Conservation (phyloP, 2,797 vertebrate species). For the Notamacropus eugenii region DNA sequence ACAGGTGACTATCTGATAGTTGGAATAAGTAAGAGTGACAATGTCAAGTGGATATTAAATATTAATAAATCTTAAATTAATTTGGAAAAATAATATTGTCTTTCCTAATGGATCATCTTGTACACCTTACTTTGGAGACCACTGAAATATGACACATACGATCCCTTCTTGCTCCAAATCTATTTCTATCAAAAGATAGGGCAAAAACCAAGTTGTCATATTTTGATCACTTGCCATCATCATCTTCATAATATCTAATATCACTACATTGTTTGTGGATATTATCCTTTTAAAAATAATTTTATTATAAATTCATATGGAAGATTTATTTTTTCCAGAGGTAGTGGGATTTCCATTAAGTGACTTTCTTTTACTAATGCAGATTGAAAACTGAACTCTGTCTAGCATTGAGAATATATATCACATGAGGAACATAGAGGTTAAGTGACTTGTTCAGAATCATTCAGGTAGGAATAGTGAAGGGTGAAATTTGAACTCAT, state of each 20-base stretch:
- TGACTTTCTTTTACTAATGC: not conserved
- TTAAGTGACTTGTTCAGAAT: not conserved
- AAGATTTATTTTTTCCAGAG: not conserved
- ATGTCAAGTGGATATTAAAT: not conserved
- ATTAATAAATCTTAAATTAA: not conserved
- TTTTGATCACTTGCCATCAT: slow-evolving; percentile 18
- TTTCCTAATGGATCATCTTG: not conserved
- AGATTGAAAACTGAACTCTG: not conserved
- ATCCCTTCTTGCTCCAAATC: not conserved
- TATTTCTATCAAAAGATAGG: slow-evolving; percentile 16
- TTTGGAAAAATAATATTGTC: not conserved
- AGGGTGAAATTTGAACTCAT: not conserved
- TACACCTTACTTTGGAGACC: not conserved
- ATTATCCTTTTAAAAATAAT: not conserved
- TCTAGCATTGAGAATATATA: not conserved
- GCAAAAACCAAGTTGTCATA: slow-evolving; percentile 7
- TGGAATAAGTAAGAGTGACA: not conserved
- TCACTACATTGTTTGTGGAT: not conserved
- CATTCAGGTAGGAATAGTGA: not conserved
- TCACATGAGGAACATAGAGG: not conserved
- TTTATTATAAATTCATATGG: not conserved
- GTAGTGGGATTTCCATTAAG: not conserved
- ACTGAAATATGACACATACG: not conserved
- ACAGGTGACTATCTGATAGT: not conserved
- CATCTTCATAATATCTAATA: not conserved